phyloP scores from a whole-genome alignment of 2,888 invertebrate species.

The Invenusta paracnida region DNA sequence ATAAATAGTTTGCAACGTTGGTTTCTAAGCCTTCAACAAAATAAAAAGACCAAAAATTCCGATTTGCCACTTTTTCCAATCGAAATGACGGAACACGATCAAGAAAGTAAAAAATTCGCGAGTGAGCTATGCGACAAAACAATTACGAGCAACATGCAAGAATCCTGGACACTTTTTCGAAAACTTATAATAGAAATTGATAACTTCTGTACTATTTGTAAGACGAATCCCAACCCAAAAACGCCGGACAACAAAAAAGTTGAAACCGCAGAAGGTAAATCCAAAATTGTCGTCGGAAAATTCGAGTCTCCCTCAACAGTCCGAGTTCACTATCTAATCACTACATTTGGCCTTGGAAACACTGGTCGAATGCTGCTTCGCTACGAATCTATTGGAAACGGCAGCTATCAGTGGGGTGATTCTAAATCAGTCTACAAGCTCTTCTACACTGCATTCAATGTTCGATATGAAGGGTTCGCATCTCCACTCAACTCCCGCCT shows the following conservation, averaged over 20 bases:
- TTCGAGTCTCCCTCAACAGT: not conserved
- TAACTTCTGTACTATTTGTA: not conserved
- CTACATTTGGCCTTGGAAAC: constrained; percentile 41
- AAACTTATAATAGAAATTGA: not conserved
- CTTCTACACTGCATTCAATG: constrained; percentile 34
- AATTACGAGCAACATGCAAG: not conserved
- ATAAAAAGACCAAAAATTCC: not conserved
- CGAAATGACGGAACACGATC: not conserved
- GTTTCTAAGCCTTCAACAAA: not conserved
- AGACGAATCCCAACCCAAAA: not conserved
- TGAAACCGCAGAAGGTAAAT: not conserved
- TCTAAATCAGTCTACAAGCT: constrained; percentile 2
- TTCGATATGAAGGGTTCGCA: constrained; percentile 42
- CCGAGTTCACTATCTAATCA: constrained; percentile 5
- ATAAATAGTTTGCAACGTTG: constrained; percentile 14
- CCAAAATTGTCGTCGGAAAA: constrained; percentile 28
- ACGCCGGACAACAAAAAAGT: not conserved
- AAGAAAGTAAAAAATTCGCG: not conserved
- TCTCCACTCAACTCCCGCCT: constrained; percentile 43
- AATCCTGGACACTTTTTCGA: not conserved
- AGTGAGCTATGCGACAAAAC: not conserved
- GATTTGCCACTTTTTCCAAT: not conserved
- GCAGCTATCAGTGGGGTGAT: constrained; percentile 44
- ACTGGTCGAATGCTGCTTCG: constrained; percentile 38
- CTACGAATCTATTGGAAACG: constrained; percentile 41